phyloP scores from a whole-genome alignment of 2,113 vertebrate species.

The Vanacampus margaritifer region DNA sequence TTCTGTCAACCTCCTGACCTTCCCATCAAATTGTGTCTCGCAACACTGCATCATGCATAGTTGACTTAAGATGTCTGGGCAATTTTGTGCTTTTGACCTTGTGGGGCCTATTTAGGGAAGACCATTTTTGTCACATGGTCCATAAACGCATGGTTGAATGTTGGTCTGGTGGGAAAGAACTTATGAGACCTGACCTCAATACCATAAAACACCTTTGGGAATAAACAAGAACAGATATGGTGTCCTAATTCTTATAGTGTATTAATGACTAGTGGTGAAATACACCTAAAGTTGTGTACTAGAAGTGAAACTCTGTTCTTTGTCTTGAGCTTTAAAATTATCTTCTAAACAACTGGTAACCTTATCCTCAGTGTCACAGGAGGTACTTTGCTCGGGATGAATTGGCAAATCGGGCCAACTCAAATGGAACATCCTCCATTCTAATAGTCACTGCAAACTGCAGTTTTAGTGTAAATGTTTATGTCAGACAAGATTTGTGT shows the following conservation, averaged over 20 bases:
- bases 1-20: too few species aligned
- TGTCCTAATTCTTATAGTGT: not conserved
- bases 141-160: too few species aligned
- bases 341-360: not conserved
- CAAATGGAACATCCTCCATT: not conserved
- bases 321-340: slow-evolving; percentile 8
- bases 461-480: slow-evolving; percentile 22
- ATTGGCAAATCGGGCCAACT: not conserved
- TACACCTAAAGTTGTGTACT: not conserved
- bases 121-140: too few species aligned
- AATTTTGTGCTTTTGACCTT: too few species aligned
- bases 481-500: slow-evolving; percentile 23
- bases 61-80: too few species aligned
- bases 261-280: not conserved
- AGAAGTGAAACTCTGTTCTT: not conserved
- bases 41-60: too few species aligned
- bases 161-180: too few species aligned
- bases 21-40: too few species aligned
- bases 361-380: slow-evolving; percentile 1
- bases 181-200: too few species aligned
- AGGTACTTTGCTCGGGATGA: slow-evolving; percentile 2
- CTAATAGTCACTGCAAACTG: not conserved
- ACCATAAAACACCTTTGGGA: too few species aligned
- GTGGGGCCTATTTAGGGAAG: slow-evolving; percentile 10
- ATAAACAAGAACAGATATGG: too few species aligned